Evolutionary conservation across 1,140 invertebrate species (phyloP), one percentile per base, ranked within the genome.

Genomic region (Phenacoccus solenopsis): DNA sequence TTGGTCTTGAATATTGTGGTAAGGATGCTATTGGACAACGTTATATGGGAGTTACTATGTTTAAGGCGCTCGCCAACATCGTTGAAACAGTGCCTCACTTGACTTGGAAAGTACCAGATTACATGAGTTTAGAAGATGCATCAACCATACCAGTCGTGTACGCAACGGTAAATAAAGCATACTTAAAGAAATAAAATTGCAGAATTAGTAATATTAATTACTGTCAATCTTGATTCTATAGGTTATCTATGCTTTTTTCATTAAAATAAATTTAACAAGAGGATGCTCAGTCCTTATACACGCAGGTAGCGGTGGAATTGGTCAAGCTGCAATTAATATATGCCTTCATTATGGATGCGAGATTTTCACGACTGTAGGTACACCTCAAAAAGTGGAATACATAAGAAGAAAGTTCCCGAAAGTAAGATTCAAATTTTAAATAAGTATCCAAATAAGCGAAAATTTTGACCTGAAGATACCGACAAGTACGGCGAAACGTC

Each of bases 271-370:
- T 35, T 81, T 90, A 71, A 81, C 81, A 68, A 81, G 81, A 72
- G 85, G 85, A 0, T 85, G 90, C 35, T 82, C 77, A 24, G 74
- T 92, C 13, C 77, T 92, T 10, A 90, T 92, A 71, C 90, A 92
- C 74, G 85, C 87, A n/a, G 90, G 88, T 9, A 80, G 77, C 73
- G 89, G 90, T 68, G 90, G 88, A 30, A 84, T 92, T 25, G 90
- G 90, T 16, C 88, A 89, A 79, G 89, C 90, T 10, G 89, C 90
- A 1, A 91, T 93, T 61, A 79, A 81, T 64, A 78, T 91, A 32
- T 87, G 88, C 90, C 12, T 89, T 90, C 1, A 91, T 93, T 67
- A 83, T 73, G 84, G 83, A 0, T 90, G 88, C 74, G 82, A 85
- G 72, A 82, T 90, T 0, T 90, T 84, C 74, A 87, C 86, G 0